These are phyloP conservation scores for Stegana nigrithorax DNA, from an alignment of 2,888 invertebrate genomes.

Conservation along the genomic window DNA sequence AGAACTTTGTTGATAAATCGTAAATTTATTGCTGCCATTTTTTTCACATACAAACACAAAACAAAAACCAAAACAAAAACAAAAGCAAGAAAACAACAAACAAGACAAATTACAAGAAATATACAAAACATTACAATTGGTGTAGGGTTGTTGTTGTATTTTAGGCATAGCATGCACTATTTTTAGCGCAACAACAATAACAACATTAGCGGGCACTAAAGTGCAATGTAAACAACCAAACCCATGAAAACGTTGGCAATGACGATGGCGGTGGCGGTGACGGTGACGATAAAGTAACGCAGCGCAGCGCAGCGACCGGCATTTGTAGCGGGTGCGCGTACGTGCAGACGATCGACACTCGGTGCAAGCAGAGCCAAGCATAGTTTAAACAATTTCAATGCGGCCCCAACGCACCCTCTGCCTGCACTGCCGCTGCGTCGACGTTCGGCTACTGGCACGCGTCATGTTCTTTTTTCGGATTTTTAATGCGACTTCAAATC, in stretches of 20 bases:
- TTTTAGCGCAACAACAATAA: conserved; percentile 11
- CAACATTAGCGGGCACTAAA: not conserved
- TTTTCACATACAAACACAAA: not conserved
- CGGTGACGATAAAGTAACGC: not conserved
- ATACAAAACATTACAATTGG: not conserved
- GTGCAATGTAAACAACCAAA: not conserved
- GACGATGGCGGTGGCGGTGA: no score
- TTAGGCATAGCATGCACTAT: not conserved
- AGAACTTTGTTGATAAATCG: not conserved
- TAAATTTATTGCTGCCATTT: conserved; percentile 30
- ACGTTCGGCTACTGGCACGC: not conserved
- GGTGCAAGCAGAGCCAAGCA: not conserved
- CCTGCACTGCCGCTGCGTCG: not conserved
- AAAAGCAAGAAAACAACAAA: conserved; percentile 14
- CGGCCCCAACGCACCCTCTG: no score
- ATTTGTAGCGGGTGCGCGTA: not conserved
- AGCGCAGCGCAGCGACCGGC: not conserved
- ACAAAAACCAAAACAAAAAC: conserved; percentile 17
- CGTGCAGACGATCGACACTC: not conserved
- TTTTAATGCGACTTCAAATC: conserved; percentile 22
- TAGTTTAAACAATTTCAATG: not conserved
- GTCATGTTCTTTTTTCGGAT: not conserved
- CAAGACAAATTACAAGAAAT: conserved; percentile 1
- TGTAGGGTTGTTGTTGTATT: not conserved
- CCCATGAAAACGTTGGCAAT: no score